A percentile compares a stretch with the other conserved stretches of the same genome.
Evolutionary conservation across 2,797 vertebrate genomes (phyloP).

Genomic region (Discoglossus pictus): DNA sequence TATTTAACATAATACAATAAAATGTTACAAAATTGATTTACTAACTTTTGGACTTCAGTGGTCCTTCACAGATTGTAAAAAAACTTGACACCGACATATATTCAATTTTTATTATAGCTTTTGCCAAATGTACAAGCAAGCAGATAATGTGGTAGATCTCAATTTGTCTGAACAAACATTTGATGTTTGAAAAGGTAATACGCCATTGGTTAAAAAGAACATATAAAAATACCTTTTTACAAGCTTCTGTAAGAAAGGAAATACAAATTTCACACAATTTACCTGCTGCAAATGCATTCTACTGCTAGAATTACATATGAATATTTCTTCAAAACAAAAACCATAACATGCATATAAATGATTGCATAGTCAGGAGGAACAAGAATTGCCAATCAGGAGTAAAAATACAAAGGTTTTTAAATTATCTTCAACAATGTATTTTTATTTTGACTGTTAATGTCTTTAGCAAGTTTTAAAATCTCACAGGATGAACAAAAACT

Average conservation of each 20-base stretch:
- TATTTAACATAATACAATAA: too few relatives aligned
- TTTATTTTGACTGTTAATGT: too few relatives aligned
- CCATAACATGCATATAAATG: slow-evolving; percentile 72
- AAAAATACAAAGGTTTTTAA: slow-evolving; percentile 61
- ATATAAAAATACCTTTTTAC: slow-evolving; percentile 81
- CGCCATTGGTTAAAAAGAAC: slow-evolving; percentile 77
- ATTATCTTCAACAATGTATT: background rate
- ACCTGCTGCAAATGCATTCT: slow-evolving; percentile 75
- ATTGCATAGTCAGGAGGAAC: slow-evolving; percentile 80
- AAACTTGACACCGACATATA: too few relatives aligned
- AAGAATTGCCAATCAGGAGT: slow-evolving; percentile 74
- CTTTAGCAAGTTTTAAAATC: too few relatives aligned
- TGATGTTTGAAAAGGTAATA: slow-evolving; percentile 73
- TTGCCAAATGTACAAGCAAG: slow-evolving; percentile 80
- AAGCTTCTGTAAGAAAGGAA: slow-evolving; percentile 81
- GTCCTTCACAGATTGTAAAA: too few relatives aligned
- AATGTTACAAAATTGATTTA: too few relatives aligned
- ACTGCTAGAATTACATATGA: slow-evolving; percentile 77
- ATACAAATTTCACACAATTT: slow-evolving; percentile 79
- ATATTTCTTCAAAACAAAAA: slow-evolving; percentile 76
- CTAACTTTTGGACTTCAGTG: too few relatives aligned
- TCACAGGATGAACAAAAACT: too few relatives aligned
- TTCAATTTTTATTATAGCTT: slow-evolving; percentile 79
- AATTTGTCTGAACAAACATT: slow-evolving; percentile 71
- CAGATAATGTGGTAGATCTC: slow-evolving; percentile 75